Evolutionary conservation across 2,888 invertebrate genomes (phyloP).

Genomic region (Hipparchia semele): DNA sequence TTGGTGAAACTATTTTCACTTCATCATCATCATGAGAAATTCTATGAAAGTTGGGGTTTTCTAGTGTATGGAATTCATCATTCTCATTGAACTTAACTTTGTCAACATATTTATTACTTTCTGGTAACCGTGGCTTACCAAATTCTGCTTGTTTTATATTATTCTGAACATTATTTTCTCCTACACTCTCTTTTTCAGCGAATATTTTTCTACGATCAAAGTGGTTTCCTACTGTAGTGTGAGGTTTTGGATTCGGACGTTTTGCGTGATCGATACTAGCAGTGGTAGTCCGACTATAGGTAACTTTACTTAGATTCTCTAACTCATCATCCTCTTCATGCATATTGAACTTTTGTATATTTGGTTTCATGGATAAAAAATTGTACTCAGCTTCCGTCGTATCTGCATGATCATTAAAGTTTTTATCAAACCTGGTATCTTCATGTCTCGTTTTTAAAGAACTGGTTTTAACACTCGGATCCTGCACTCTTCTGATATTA

Average conservation of each 20-base stretch:
- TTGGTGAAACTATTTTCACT: not conserved
- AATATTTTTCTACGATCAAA: not conserved
- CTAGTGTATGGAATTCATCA: not conserved
- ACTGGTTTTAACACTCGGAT: slow-evolving; percentile 35
- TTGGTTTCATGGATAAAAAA: slow-evolving; percentile 1
- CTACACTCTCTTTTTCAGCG: not conserved
- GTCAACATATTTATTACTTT: not conserved
- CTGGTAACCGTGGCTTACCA: not conserved
- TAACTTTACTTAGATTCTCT: not conserved
- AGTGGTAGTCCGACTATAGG: not conserved
- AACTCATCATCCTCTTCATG: not conserved
- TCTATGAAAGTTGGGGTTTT: not conserved
- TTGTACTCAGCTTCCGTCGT: not conserved
- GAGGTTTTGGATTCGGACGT: slow-evolving; percentile 5
- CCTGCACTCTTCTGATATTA: slow-evolving; percentile 51
- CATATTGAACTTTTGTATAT: not conserved
- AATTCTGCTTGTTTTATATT: not conserved
- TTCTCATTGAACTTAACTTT: not conserved
- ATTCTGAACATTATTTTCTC: not conserved
- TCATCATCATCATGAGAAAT: not conserved
- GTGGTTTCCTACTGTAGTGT: not conserved
- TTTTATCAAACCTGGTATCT: slow-evolving; percentile 4
- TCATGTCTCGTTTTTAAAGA: slow-evolving; percentile 18
- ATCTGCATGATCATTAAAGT: not conserved
- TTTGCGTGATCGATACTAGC: not conserved